Conservation (phyloP, 2,797 vertebrate genomes). For the Chaenodraco wilsoni region DNA sequence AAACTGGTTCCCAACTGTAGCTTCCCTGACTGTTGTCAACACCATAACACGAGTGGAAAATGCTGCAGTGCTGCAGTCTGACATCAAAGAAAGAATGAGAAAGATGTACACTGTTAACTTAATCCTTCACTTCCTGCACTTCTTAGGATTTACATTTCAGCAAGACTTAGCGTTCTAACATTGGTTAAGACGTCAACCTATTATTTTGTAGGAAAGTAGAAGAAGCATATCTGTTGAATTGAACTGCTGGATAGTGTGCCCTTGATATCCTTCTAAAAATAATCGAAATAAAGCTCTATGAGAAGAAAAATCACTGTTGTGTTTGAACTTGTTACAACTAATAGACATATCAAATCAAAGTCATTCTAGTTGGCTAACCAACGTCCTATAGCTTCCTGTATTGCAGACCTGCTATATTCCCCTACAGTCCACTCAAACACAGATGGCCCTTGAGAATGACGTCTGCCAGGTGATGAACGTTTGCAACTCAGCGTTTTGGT, state of each 20-base stretch:
- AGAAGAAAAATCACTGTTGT: background rate
- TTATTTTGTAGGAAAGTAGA: background rate
- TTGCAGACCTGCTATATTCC: conserved; percentile 20
- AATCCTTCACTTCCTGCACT: conserved; percentile 3
- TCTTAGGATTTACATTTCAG: conserved; percentile 7
- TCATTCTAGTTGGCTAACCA: conserved; percentile 11
- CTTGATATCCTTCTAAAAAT: no score
- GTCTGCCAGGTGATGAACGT: conserved; percentile 49
- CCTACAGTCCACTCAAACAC: conserved; percentile 10
- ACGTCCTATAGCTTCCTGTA: background rate
- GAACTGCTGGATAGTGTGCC: no score
- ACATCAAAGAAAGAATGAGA: conserved; percentile 11
- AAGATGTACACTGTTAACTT: conserved; percentile 14
- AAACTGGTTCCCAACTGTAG: background rate
- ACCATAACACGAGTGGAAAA: background rate
- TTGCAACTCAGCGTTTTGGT: conserved; percentile 57
- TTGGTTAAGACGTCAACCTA: background rate
- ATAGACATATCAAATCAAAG: background rate
- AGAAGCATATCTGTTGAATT: no score
- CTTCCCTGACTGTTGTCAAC: background rate
- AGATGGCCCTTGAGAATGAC: conserved; percentile 49
- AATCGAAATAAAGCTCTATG: no score
- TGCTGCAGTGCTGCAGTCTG: background rate
- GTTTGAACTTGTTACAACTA: background rate
- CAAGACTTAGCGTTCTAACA: background rate